Evolutionary conservation across 2,888 invertebrate species (phyloP), one percentile per base, ranked within the genome.

Genomic region (Steinernema carpocapsae): DNA sequence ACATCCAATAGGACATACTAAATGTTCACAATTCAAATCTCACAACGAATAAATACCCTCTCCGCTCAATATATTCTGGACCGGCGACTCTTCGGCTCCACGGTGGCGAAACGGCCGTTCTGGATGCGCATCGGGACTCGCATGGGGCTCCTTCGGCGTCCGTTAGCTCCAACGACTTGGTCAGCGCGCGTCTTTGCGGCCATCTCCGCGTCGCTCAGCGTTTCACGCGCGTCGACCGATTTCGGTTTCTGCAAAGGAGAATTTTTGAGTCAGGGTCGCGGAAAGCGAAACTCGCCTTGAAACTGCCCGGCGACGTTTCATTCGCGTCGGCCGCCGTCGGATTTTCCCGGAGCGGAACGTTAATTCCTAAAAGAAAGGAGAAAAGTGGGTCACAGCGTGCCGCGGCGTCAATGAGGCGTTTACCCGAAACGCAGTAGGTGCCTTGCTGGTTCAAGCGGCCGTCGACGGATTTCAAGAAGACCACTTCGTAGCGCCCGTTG

Each of bases 361-460:
- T 32, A 32, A 32, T 64, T 64, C 64, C 64, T 64, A 32, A 64
- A 64, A 29, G 24, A 22, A 19, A 17, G n/a, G 37, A 37, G 37
- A 37, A 26, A 64, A 64, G 29, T 64, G 64, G 64, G 64, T 64
- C 64, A 64, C 17, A 2, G 64, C 64, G 64, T 64, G 56, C 56
- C 56, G 56, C 56, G 56, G 56, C 64, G 29, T 64, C 37, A 64
- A 64, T 64, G 64, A 29, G 64, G 64, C 64, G 64, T 29, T 64
- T 64, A 64, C 64, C 64, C 32, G 76, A 73, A 37, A 76, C 73
- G 51, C 76, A 76, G 71, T 76, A 76, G 64, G 71, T 76, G 52
- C 76, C 76, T 17, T 64, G 71, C 64, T 76, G 72, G 52, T 76
- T 76, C 71, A 42, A n/a, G 22, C 76, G 73, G 26, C 45, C 46